Evolutionary conservation across 2,888 invertebrate genomes (phyloP).

Genomic region (Phoenoteleia sp.): DNA sequence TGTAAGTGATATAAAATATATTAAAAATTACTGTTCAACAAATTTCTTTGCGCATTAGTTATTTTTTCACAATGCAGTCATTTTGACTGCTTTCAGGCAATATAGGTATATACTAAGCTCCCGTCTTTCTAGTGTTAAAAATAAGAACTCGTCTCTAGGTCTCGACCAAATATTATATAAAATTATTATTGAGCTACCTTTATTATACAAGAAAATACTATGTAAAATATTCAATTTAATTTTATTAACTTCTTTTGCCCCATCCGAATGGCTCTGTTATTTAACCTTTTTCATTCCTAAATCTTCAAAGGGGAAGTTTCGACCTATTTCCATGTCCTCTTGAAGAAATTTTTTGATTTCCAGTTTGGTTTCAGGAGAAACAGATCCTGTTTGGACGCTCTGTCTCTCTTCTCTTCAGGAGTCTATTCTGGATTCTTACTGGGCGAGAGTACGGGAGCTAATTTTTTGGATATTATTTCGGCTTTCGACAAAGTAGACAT

Average conservation of each 20-base stretch:
- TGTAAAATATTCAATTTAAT: background rate
- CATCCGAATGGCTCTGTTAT: background rate
- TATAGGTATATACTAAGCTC: no score
- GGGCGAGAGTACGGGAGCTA: background rate
- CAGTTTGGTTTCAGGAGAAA: slow-evolving; percentile 23
- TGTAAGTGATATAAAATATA: no score
- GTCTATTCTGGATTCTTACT: background rate
- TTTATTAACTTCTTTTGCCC: background rate
- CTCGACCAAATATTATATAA: no score
- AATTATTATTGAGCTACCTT: no score
- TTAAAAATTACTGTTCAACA: no score
- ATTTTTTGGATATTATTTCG: background rate
- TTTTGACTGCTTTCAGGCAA: no score
- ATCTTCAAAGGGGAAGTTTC: slow-evolving; percentile 2
- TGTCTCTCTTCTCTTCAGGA: background rate
- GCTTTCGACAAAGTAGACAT: slow-evolving; percentile 2
- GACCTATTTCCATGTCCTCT: slow-evolving; percentile 21
- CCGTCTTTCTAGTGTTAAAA: no score
- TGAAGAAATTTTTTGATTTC: background rate
- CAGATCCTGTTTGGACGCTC: background rate
- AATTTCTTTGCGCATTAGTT: no score
- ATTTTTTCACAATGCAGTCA: no score
- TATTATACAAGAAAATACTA: background rate
- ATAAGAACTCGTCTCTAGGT: no score
- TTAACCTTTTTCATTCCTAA: slow-evolving; percentile 20